These are phyloP conservation scores for Cheilosia soror DNA, from an alignment of 2,888 invertebrate species.

Conservation along the genomic window DNA sequence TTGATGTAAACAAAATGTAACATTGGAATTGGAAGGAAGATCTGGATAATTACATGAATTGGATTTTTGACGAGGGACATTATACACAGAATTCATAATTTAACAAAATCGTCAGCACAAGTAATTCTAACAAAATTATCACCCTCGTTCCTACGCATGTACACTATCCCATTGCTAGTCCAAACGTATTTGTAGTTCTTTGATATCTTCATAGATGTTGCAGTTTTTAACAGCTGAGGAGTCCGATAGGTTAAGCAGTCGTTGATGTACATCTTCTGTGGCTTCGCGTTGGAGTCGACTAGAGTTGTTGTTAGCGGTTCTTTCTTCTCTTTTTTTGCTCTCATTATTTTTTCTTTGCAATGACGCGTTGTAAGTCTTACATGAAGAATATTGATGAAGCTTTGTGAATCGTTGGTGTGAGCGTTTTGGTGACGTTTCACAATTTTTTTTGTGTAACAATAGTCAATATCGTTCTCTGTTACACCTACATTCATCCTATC, in stretches of 20 bases:
- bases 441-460: constrained; percentile 33
- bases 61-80: constrained; percentile 5
- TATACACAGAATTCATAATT: constrained; percentile 18
- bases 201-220: constrained; percentile 13
- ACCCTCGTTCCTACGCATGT: constrained; percentile 36
- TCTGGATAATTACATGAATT: constrained; percentile 17
- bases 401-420: constrained; percentile 10
- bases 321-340: constrained; percentile 19
- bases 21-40: constrained; percentile 2
- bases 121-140: constrained; percentile 24
- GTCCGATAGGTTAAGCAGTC: constrained; percentile 9
- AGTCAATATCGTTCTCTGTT: constrained; percentile 33
- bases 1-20: constrained; percentile 15
- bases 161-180: constrained; percentile 28
- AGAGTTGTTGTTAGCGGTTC: constrained; percentile 13
- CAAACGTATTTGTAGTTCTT: constrained; percentile 39
- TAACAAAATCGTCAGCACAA: constrained; percentile 23
- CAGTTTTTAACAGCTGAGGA: constrained; percentile 39
- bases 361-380: constrained; percentile 32
- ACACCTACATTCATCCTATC: constrained; percentile 35
- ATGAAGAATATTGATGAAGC: constrained; percentile 23
- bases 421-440: constrained; percentile 12
- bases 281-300: constrained; percentile 15
- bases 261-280: constrained; percentile 31
- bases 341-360: constrained; percentile 41